Evolutionary conservation across 2,888 invertebrate species (phyloP), one percentile per base, ranked within the genome.

Genomic region (Bhutanitis thaidina): DNA sequence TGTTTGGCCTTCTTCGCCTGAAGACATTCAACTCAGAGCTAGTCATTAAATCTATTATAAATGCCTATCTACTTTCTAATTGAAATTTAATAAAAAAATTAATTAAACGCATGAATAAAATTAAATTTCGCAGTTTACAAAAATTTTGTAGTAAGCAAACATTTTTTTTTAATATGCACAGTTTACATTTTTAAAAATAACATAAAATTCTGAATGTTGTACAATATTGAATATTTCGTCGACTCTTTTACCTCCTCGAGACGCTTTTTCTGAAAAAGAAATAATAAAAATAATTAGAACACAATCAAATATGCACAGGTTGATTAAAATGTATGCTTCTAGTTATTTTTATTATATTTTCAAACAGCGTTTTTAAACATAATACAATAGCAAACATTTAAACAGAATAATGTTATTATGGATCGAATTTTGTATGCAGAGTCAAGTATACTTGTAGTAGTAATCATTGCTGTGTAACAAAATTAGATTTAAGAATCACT

Each of bases 1-100:
- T 97, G 97, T 92, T 97, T 98, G 93, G 95, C 97, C 93, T 96
- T 97, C 94, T 96, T 97, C 93, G 97, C 97, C 97, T 97, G 86
- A 61, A 81, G 69, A 84, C 67, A 80, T 60, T 71, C 65, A 69
- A 75, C 54, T 45, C 58, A 61, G 70, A 67, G 61, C 66, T 76
- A 76, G 71, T 57, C 44, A 55, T 61, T 20, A 59, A 62, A 41
- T 58, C 57, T 58, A 57, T 13, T 37, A 12, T 34, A 44, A 15
- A 43, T 43, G 47, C 27, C 47, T 40, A 47, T 16, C 32, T 3
- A 12, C 14, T 4, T 16, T 40, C 9, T n/a, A 13, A 27, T 7
- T 3, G 5, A 20, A 20, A 20, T 5, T 20, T 20, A 3, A 20
- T 5, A 20, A 3, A 20, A 2, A 5, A 3, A 3, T 5, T 20